Conservation (phyloP, 2,888 invertebrate species). For the Podabrus alpinus region DNA sequence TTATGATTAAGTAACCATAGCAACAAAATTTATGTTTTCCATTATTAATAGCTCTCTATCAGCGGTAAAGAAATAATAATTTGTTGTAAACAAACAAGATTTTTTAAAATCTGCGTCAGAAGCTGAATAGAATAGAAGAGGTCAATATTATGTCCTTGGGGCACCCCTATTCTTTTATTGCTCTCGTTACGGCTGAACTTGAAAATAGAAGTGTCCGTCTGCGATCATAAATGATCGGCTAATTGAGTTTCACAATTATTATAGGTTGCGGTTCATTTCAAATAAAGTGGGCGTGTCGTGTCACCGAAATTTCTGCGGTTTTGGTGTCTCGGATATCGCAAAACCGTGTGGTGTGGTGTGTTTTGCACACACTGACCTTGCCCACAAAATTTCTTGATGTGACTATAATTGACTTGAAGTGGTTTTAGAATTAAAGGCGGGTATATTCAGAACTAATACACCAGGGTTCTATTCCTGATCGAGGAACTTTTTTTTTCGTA, state of each 20-base stretch:
- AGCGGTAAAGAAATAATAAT: background rate
- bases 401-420: no score
- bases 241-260: no score
- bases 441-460: no score
- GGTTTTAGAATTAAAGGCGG: no score
- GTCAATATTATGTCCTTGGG: background rate
- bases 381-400: no score
- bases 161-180: background rate
- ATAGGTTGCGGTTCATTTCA: no score
- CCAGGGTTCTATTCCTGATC: no score
- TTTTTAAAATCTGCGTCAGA: background rate
- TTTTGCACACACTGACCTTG: no score
- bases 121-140: background rate
- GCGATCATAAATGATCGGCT: background rate
- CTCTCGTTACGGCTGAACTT: no score
- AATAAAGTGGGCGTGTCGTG: no score
- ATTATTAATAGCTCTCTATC: background rate
- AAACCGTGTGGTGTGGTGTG: no score
- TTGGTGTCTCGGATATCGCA: background rate
- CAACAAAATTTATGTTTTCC: background rate
- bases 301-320: background rate
- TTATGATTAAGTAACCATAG: background rate
- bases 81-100: background rate
- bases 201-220: background rate
- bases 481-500: no score